Evolutionary conservation across 2,888 invertebrate species (phyloP).

Genomic region (Dromius quadrimaculatus): DNA sequence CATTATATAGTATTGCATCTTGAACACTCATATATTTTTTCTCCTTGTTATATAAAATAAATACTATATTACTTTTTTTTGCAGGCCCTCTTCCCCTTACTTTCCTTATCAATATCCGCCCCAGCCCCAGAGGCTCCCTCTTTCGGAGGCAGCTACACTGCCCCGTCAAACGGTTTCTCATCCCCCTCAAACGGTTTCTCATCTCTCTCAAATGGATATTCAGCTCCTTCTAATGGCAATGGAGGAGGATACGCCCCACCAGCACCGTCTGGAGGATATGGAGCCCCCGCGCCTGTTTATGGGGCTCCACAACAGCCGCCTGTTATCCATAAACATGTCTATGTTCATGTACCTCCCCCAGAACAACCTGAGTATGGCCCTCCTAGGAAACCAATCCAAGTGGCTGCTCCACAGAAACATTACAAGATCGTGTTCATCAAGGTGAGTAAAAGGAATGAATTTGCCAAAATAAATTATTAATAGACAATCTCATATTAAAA

Average conservation of each 20-base stretch:
- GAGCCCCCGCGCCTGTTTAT: constrained; percentile 73
- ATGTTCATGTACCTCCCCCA: constrained; percentile 91
- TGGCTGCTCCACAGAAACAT: constrained; percentile 79
- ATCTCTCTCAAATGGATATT: too few species aligned
- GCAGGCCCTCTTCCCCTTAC: neutral
- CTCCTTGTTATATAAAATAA: neutral
- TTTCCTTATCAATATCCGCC: constrained; percentile 1
- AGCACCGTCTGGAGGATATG: constrained; percentile 65
- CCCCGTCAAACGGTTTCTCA: constrained; percentile 57
- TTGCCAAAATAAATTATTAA: too few species aligned
- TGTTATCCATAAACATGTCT: constrained; percentile 90
- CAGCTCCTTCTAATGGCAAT: constrained; percentile 69
- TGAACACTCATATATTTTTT: too few species aligned
- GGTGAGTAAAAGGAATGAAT: constrained; percentile 64
- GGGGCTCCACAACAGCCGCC: constrained; percentile 81
- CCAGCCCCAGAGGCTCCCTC: constrained; percentile 71
- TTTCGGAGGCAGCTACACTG: constrained; percentile 67
- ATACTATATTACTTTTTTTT: neutral
- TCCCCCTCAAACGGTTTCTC: constrained; percentile 60
- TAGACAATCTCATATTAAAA: too few species aligned
- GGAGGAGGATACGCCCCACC: constrained; percentile 57
- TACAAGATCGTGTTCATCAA: constrained; percentile 90
- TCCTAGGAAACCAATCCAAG: constrained; percentile 71
- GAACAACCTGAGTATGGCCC: constrained; percentile 83
- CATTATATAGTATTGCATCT: too few species aligned